These are phyloP conservation scores for Drosophila sp. DNA, from an alignment of 1,140 invertebrate species.

Conservation along the genomic window DNA sequence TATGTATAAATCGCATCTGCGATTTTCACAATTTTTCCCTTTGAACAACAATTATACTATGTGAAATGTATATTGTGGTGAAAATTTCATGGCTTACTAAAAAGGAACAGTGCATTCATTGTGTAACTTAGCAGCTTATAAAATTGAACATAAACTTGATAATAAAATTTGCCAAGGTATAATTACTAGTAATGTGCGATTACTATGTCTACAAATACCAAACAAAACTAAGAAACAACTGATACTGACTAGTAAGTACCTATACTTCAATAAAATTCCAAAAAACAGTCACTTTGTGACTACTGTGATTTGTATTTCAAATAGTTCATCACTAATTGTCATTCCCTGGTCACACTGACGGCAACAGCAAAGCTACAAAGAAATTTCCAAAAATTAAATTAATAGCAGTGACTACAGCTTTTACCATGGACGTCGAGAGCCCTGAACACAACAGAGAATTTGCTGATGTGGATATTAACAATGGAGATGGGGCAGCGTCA, in stretches of 20 bases:
- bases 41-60: background rate
- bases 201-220: too few relatives aligned
- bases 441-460: constrained; percentile 68
- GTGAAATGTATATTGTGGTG: background rate
- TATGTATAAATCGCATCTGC: too few relatives aligned
- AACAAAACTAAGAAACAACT: too few relatives aligned
- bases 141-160: too few relatives aligned
- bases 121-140: too few relatives aligned
- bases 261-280: too few relatives aligned
- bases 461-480: constrained; percentile 80
- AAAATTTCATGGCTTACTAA: background rate
- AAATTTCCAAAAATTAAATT: constrained; percentile 8
- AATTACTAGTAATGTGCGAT: too few relatives aligned
- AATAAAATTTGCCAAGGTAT: too few relatives aligned
- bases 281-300: background rate
- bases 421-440: constrained; percentile 66
- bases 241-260: too few relatives aligned
- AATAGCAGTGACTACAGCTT: background rate
- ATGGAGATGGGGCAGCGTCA: constrained; percentile 51
- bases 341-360: background rate
- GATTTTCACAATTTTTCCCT: background rate
- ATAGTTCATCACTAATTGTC: background rate
- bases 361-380: background rate
- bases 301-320: background rate
- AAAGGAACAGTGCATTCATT: background rate